phyloP scores from a whole-genome alignment of 2,113 vertebrate genomes.

The Chaetops frenatus region DNA sequence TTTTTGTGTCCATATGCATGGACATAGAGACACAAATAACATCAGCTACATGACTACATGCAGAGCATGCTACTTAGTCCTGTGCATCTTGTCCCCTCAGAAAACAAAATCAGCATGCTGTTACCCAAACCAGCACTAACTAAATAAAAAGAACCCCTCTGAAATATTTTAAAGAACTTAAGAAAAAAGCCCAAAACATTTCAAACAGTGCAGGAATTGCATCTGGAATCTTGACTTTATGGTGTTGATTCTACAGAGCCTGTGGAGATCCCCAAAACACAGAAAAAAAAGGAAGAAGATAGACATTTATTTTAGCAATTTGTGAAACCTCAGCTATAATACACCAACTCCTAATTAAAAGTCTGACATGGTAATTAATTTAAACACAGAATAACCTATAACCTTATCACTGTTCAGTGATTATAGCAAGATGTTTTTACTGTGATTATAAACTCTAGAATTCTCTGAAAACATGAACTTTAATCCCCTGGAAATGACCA shows the following conservation, averaged over 20 bases:
- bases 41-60: not conserved
- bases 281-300: not conserved
- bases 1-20: not conserved
- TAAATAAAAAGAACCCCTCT: not conserved
- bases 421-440: slow-evolving; percentile 27
- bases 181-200: not conserved
- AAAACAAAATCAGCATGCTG: not conserved
- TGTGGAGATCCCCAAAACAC: not conserved
- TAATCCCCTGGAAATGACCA: slow-evolving; percentile 28
- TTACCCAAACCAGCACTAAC: not conserved
- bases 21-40: not conserved
- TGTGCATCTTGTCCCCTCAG: not conserved
- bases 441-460: not conserved
- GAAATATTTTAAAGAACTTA: not conserved
- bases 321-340: not conserved
- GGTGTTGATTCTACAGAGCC: not conserved
- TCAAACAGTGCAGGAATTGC: not conserved
- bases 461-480: slow-evolving; percentile 33
- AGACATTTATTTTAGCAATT: not conserved
- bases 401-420: slow-evolving; percentile 44
- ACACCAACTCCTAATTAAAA: not conserved
- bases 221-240: not conserved
- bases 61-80: not conserved
- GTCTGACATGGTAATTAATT: slow-evolving; percentile 33
- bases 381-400: not conserved